Percentiles rank a stretch among this genome's conserved stretches.
Evolutionary conservation across 2,888 invertebrate species (phyloP).

Genomic region (Punctoribates punctum): DNA sequence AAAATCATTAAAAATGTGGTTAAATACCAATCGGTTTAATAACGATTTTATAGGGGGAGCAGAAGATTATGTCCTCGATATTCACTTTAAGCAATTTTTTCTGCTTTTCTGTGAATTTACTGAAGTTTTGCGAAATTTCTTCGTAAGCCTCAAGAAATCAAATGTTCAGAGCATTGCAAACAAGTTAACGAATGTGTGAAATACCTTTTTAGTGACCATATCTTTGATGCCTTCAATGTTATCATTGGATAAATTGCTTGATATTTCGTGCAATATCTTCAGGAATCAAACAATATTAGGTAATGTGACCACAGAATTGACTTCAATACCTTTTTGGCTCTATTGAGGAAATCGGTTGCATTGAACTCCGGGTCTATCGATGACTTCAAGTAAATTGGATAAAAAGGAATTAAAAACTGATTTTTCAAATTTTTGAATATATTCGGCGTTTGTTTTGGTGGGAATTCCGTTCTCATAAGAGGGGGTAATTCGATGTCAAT

Average conservation of each 20-base stretch:
- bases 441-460: conserved; percentile 36
- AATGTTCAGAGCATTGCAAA: neutral
- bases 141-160: conserved; percentile 20
- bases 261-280: conserved; percentile 9
- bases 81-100: conserved; percentile 24
- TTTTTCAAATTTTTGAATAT: conserved; percentile 17
- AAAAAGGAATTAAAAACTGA: conserved; percentile 18
- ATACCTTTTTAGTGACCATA: conserved; percentile 3
- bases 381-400: conserved; percentile 16
- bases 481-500: neutral
- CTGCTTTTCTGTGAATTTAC: neutral
- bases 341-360: conserved; percentile 6
- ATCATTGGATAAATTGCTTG: conserved; percentile 39
- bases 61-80: conserved; percentile 25
- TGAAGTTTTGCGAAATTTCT: conserved; percentile 19
- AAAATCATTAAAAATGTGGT: neutral
- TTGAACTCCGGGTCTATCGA: conserved; percentile 32
- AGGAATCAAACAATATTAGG: neutral
- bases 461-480: conserved; percentile 29
- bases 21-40: conserved; percentile 21
- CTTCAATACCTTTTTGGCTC: conserved; percentile 31
- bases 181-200: neutral
- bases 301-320: neutral
- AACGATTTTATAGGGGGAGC: conserved; percentile 22
- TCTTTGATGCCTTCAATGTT: no score